phyloP scores from a whole-genome alignment of 2,113 vertebrate species.

The Plecturocebus donacophilus region DNA sequence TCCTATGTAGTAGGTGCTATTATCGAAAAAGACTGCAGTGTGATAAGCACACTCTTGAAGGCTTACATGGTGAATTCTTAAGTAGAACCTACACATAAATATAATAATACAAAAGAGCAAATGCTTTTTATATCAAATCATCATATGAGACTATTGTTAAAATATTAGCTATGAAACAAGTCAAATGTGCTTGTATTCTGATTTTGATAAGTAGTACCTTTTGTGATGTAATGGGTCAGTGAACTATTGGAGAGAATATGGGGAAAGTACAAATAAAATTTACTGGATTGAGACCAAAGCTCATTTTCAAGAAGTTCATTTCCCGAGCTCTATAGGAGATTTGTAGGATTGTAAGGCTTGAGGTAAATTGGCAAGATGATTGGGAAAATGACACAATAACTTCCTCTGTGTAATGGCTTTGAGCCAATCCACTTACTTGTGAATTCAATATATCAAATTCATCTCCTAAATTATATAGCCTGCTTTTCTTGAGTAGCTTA shows the following conservation, averaged over 20 bases:
- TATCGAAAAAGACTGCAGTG: slow-evolving; percentile 48
- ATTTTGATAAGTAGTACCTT: slow-evolving; percentile 41
- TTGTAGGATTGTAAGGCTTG: slow-evolving; percentile 30
- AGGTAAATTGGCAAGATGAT: slow-evolving; percentile 65
- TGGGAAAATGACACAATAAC: slow-evolving; percentile 59
- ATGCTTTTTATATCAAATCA: slow-evolving; percentile 56
- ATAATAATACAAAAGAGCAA: slow-evolving; percentile 29
- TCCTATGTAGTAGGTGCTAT: slow-evolving; percentile 66
- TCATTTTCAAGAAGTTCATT: slow-evolving; percentile 64
- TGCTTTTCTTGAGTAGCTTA: slow-evolving; percentile 68
- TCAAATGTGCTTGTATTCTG: slow-evolving; percentile 44
- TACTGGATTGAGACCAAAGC: slow-evolving; percentile 68
- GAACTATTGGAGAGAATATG: slow-evolving; percentile 54
- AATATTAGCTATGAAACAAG: slow-evolving; percentile 43
- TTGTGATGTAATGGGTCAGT: slow-evolving; percentile 64
- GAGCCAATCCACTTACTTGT: slow-evolving; percentile 50
- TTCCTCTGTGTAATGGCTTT: slow-evolving; percentile 50
- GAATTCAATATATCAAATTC: slow-evolving; percentile 70
- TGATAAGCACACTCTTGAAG: neutral
- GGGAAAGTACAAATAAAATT: slow-evolving; percentile 64
- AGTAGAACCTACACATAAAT: neutral
- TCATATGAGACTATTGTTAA: neutral
- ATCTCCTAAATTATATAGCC: slow-evolving; percentile 67
- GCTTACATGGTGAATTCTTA: slow-evolving; percentile 37
- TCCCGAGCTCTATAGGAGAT: slow-evolving; percentile 31